Percentiles rank a stretch among this genome's conserved stretches.
Conservation (phyloP, 1,140 invertebrate genomes). For the Penaeus japonicus region DNA sequence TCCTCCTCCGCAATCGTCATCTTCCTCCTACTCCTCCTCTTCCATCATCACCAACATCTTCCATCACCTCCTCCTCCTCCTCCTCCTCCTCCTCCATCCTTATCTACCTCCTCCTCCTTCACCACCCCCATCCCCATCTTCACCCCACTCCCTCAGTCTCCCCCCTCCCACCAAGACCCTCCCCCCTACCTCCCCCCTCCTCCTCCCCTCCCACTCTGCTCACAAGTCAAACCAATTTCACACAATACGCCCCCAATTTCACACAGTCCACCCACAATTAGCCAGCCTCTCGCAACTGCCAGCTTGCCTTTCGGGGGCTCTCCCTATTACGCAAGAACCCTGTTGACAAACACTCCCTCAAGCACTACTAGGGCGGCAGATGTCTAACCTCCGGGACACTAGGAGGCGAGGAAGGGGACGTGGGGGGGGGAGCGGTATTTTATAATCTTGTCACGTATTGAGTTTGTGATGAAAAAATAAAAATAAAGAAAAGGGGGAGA, state of each 20-base stretch:
- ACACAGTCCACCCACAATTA: background rate
- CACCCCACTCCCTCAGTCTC: too few species aligned
- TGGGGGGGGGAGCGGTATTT: too few species aligned
- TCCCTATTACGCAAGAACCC: background rate
- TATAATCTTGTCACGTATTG: too few species aligned
- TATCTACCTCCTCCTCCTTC: background rate
- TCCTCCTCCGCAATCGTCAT: background rate
- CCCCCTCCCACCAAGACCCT: background rate
- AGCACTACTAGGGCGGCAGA: too few species aligned
- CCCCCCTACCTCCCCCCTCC: background rate
- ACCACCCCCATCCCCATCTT: too few species aligned
- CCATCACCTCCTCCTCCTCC: background rate
- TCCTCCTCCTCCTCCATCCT: background rate
- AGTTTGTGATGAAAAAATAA: too few species aligned
- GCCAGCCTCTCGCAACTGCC: background rate
- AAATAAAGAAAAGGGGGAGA: too few species aligned
- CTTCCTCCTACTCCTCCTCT: background rate
- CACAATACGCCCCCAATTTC: conserved; percentile 1
- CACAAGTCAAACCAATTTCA: conserved; percentile 11
- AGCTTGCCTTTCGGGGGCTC: background rate
- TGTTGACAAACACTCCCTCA: too few species aligned
- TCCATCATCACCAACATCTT: background rate
- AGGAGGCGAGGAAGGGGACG: too few species aligned
- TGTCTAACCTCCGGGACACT: too few species aligned
- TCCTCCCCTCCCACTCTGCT: background rate